Base-by-base conservation (phyloP, 1,140 invertebrate species). In the Drosophila willistoni region DNA sequence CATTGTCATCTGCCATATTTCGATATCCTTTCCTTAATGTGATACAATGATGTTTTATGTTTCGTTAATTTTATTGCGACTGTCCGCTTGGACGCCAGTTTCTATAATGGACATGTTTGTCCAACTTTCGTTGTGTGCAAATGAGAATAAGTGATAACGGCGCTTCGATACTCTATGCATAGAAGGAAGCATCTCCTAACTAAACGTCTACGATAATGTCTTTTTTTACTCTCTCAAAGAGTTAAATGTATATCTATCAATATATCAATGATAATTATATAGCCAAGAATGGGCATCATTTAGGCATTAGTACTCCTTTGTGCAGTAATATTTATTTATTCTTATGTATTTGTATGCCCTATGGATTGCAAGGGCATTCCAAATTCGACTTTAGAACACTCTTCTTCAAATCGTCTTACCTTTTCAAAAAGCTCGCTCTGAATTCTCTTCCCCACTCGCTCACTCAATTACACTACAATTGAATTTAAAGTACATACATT, bases 81-180 rank as follows among this genome's bases (percentile, higher is more conserved):
- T 68, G 65, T 63, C 59, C 57, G 63, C 66, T 61, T n/a, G n/a
- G 44, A 73, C 65, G 68, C 54, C 63, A 60, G 47, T 55, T 73
- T 54, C 10, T 70, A 74, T 54, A 86, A 87, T 86, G 76, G 66
- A 36, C 34, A 10, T 36, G 29, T 25, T 36, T 47, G 41, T 9
- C 34, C 39, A 60, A 44, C 17, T 22, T 51, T 19, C 9, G 17
- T 51, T 51, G 17, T 22, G 14, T 51, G 44, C 44, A 59, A 68
- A 10, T 64, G 68, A 67, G 60, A 54, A 33, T 68, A 47, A 51
- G 19, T 75, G 73, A 76, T 79, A 79, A 79, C 76, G 76, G 76
- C 76, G 62, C 57, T 71, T 68, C 67, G 42, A 14, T 56, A 57
- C 51, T 3, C 47, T 51, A 51, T 10, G 12, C 9, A 12, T 51